These are phyloP conservation scores for Uria aalge DNA, from an alignment of 2,113 vertebrate genomes.

Conservation along the genomic window DNA sequence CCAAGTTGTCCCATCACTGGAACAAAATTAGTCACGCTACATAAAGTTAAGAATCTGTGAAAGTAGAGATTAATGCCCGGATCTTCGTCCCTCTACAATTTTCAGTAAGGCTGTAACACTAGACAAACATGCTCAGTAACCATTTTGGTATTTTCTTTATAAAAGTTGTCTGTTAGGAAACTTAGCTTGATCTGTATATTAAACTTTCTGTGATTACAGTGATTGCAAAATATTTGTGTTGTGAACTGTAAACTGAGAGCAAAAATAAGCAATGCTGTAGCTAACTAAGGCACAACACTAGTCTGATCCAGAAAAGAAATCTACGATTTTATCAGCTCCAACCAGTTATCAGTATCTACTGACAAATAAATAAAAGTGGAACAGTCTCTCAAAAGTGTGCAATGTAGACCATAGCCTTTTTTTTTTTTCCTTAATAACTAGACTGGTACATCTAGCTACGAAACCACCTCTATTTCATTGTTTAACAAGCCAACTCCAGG, in stretches of 20 bases:
- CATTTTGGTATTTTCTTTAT: not conserved
- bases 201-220: not conserved
- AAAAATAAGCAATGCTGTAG: not conserved
- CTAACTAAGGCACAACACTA: not conserved
- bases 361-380: not conserved
- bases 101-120: not conserved
- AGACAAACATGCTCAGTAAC: not conserved
- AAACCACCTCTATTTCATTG: not conserved
- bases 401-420: not conserved
- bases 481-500: not conserved
- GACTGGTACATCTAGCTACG: not conserved
- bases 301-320: not conserved
- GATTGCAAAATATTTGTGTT: not conserved
- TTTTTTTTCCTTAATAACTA: not conserved
- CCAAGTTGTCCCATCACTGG: not conserved
- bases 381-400: not conserved
- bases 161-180: not conserved
- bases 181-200: not conserved
- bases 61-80: not conserved
- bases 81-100: not conserved
- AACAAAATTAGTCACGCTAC: not conserved
- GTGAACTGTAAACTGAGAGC: not conserved
- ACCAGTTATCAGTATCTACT: not conserved
- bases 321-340: not conserved
- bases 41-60: not conserved